Base-by-base conservation (phyloP, 2,888 invertebrate genomes). In the Mythimna pallens region DNA sequence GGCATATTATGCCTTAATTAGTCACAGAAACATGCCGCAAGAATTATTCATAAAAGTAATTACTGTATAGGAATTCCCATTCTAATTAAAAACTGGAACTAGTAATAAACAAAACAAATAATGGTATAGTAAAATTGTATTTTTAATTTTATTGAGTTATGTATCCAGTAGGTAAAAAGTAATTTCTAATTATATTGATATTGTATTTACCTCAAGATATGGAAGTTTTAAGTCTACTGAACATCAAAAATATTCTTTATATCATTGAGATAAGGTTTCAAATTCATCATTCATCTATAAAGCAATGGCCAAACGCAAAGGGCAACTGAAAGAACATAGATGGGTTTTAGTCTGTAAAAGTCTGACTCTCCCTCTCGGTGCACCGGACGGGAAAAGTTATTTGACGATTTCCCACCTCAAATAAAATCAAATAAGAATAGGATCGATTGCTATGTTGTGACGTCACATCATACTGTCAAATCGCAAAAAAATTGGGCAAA, bases 21-120 rank as follows among this genome's bases (percentile, higher is more conserved):
- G 52, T 7, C 25, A n/a, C 8, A 40, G 20, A 69, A 70, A 70
- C 58, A 64, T 61, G 69, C 59, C 62, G 58, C 55, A 54, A 65
- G 43, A 64, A 64, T 75, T 73, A 80, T 52, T 80, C 78, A 69
- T 66, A 66, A 73, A 70, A 68, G 40, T 62, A 69, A 80, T 81
- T 58, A 70, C 64, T 64, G 55, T 59, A 52, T 47, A 47, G 73
- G 63, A 76, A 80, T 81, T 73, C 47, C 64, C 64, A 78, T 73
- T 80, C 20, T 76, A 71, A 76, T 78, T 78, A 76, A 66, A 64
- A 54, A 54, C 63, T 76, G 36, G 36, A 50, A 36, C 40, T 7
- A 63, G 59, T 67, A 52, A 61, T 65, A 64, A 57, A 73, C 36
- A 59, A 68, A 61, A 69, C 54, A 58, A 64, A 64, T 64, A 55